Evolutionary conservation across 2,888 invertebrate species (phyloP).

Genomic region (Mellilla xanthometata): DNA sequence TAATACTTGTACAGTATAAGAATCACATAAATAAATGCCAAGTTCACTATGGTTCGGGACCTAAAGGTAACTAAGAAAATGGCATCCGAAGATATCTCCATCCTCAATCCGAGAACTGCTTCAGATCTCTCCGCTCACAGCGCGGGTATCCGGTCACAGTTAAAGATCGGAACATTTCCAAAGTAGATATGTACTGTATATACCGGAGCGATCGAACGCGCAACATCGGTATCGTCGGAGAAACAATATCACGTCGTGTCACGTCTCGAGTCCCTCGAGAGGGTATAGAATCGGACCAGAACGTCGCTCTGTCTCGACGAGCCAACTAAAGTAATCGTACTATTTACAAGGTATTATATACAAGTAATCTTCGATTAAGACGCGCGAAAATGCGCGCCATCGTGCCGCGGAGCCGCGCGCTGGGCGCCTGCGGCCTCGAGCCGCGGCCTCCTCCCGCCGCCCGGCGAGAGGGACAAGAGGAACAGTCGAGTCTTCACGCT

Average conservation of each 20-base stretch:
- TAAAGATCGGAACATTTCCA: constrained; percentile 52
- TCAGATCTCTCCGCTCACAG: constrained; percentile 39
- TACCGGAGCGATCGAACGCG: constrained; percentile 47
- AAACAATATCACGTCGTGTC: constrained; percentile 39
- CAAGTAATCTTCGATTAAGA: constrained; percentile 58
- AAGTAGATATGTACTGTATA: constrained; percentile 66
- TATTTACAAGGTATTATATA: constrained; percentile 76
- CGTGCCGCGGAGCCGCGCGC: constrained; percentile 56
- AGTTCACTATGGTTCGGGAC: constrained; percentile 75
- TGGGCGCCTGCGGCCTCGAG: constrained; percentile 55
- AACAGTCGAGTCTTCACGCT: constrained; percentile 64
- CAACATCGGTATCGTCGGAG: constrained; percentile 28
- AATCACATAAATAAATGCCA: constrained; percentile 81
- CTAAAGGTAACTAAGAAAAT: constrained; percentile 80
- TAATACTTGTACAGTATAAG: constrained; percentile 72
- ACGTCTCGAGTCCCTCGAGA: constrained; percentile 33
- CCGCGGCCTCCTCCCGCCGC: constrained; percentile 62
- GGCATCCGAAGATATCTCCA: constrained; percentile 69
- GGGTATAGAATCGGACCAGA: constrained; percentile 32
- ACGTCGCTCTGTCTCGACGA: constrained; percentile 44
- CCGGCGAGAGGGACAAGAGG: constrained; percentile 78
- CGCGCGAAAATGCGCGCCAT: constrained; percentile 51
- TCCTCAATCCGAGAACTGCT: constrained; percentile 42
- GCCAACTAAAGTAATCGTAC: constrained; percentile 52
- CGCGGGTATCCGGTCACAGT: constrained; percentile 29